Percentiles rank a stretch among this genome's conserved stretches.
Conservation (phyloP, 2,797 vertebrate genomes). For the Petrocephalus sullivani region DNA sequence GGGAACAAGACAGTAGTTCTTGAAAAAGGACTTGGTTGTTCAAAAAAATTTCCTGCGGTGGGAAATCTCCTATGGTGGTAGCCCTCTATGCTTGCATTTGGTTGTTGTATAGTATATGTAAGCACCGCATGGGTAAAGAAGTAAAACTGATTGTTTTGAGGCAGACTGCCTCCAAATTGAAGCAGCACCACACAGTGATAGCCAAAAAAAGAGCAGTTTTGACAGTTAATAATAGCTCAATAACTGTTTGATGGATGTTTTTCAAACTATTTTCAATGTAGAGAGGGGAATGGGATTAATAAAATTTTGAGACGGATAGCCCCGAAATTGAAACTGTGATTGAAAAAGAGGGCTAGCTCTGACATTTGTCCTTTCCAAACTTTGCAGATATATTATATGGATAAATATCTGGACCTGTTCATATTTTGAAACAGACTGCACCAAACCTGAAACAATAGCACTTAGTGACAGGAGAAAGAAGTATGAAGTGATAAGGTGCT, state of each 20-base stretch:
- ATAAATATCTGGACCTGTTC: neutral
- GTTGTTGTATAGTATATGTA: neutral
- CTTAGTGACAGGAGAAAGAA: neutral
- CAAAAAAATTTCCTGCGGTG: neutral
- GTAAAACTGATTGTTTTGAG: neutral
- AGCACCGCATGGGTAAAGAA: neutral
- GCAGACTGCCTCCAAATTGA: neutral
- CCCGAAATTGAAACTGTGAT: too few relatives aligned
- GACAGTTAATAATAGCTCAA: neutral
- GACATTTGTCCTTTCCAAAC: neutral
- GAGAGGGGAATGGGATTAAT: neutral
- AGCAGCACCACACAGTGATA: neutral
- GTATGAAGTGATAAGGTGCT: neutral
- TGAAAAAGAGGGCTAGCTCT: neutral
- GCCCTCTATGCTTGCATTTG: neutral
- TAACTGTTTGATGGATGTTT: neutral
- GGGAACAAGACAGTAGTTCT: neutral
- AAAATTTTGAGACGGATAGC: neutral
- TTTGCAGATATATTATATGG: neutral
- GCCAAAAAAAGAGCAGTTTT: neutral
- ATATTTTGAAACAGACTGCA: neutral
- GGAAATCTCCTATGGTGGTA: neutral
- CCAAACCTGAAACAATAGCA: neutral
- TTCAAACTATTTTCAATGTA: neutral
- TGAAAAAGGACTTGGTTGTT: neutral